Conservation (phyloP, 2,797 vertebrate genomes). For the Micrastur ruficollis region DNA sequence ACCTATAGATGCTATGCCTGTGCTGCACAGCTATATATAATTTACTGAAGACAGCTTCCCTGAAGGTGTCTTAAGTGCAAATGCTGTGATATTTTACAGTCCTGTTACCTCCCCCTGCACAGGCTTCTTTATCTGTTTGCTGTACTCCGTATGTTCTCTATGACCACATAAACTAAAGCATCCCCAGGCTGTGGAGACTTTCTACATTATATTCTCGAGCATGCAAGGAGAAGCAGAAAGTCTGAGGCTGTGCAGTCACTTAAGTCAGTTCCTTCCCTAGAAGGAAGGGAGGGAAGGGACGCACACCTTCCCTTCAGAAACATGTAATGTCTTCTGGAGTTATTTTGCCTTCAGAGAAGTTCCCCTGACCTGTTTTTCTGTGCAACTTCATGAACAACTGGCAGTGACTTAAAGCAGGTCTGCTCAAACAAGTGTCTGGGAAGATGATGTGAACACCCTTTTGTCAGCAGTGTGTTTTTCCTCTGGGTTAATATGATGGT, state of each 20-base stretch:
- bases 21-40: accelerated
- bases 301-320: neutral
- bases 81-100: accelerated
- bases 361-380: neutral
- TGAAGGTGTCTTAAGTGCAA: neutral
- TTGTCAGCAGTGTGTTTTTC: neutral
- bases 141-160: neutral
- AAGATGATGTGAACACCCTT: neutral
- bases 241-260: neutral
- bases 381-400: neutral
- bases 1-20: accelerated
- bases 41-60: neutral
- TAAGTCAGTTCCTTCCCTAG: neutral
- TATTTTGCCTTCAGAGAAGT: neutral
- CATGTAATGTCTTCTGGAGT: accelerated
- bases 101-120: neutral
- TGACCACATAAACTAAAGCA: neutral
- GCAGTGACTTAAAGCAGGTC: neutral
- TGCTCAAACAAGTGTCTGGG: neutral
- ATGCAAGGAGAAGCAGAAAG: neutral
- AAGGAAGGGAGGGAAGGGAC: neutral
- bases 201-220: neutral
- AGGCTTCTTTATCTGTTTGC: neutral
- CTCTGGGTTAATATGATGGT: neutral
- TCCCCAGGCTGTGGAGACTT: neutral